Evolutionary conservation across 2,888 invertebrate species (phyloP), one percentile per base, ranked within the genome.

Genomic region (Amphipyra tragopoginis): DNA sequence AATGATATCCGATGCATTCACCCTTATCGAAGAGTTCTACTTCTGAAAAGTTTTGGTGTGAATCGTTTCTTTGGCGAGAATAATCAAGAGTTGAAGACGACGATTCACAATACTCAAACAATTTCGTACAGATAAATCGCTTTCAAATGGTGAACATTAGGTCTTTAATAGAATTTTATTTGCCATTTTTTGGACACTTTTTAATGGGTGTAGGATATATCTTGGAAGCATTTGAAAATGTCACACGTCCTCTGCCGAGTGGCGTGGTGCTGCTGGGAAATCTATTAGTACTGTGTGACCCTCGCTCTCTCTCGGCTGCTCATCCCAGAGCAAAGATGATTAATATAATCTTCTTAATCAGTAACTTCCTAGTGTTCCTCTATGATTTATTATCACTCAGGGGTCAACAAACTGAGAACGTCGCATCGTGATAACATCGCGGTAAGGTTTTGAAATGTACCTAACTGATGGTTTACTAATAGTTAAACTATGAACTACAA

Each of bases 171-270:
- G 73, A 83, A 42, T 13, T 74, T 43, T 91, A 87, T 71, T 71
- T 91, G 59, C 89, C 93, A 15, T 89, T 87, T 68, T 47, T 89
- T 15, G 93, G 93, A 39, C 91, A 93, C 58, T 65, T 77, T 36
- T 50, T 93, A 38, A 92, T 93, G 93, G 88, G 87, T 2, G 2
- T 90, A 14, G 94, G 93, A n/a, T 93, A 92, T 72, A 50, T 87
- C n/a, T 59, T 92, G 36, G 91, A 93, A 70, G 91, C 91, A 52
- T 74, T 90, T 8, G 84, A 86, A 13, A 72, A 67, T 57, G 56
- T 88, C 0, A 73, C 78, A 1, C 86, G 92, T 5, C 93, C 93
- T 1, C n/a, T 90, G 1, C 88, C 93, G 1, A 93, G 93, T 58
- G 90, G 85, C 1, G 63, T 93, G 14, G 90, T 93, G 4, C 77